phyloP scores from a whole-genome alignment of 2,797 vertebrate species.

The Chromis chromis region DNA sequence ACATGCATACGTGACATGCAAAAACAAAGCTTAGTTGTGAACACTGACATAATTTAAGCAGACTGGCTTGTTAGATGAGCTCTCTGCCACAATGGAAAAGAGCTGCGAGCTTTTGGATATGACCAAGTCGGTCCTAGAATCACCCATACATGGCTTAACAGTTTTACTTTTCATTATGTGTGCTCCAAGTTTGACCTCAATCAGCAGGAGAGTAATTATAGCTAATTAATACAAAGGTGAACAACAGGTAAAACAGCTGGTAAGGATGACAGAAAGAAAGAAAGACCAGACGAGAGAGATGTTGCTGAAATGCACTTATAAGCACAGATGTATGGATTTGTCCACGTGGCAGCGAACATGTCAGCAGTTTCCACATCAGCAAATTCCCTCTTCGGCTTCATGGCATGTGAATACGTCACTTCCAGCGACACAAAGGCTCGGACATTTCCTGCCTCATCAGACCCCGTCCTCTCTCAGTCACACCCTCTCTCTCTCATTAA shows the following conservation, averaged over 20 bases:
- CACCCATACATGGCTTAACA: background rate
- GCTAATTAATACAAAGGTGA: background rate
- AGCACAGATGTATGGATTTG: slow-evolving; percentile 47
- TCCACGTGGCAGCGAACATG: slow-evolving; percentile 42
- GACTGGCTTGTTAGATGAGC: slow-evolving; percentile 3
- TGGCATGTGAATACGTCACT: slow-evolving; percentile 55
- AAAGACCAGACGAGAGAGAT: background rate
- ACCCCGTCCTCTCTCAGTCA: slow-evolving; percentile 24
- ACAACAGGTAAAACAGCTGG: background rate
- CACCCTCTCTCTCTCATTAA: slow-evolving; percentile 53
- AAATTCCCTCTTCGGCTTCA: slow-evolving; percentile 45
- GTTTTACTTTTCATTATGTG: background rate
- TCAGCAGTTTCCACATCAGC: slow-evolving; percentile 62
- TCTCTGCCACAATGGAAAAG: slow-evolving; percentile 3
- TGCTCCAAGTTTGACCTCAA: no score
- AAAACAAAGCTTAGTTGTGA: no score
- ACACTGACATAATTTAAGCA: background rate
- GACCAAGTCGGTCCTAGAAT: background rate
- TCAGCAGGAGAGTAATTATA: background rate
- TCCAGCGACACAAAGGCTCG: slow-evolving; percentile 29
- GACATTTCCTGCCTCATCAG: slow-evolving; percentile 60
- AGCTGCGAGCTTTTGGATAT: background rate
- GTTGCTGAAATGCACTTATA: slow-evolving; percentile 17
- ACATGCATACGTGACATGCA: background rate
- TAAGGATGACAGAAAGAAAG: background rate